phyloP scores from a whole-genome alignment of 2,888 invertebrate genomes.

The Patella caerulea region DNA sequence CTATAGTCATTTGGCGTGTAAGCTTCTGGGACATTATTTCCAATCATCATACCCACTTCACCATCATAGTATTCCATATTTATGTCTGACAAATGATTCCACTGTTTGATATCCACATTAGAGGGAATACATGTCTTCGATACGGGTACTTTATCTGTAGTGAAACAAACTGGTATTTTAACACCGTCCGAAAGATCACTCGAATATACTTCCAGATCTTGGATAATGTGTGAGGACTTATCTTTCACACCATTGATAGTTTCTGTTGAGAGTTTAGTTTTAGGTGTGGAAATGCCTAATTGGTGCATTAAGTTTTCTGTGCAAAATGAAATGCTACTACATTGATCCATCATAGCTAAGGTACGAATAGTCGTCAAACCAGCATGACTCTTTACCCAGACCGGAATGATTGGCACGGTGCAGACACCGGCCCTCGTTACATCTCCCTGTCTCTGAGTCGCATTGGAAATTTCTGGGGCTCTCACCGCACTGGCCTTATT shows the following conservation, averaged over 20 bases:
- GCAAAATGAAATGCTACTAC: constrained; percentile 23
- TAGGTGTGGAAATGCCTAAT: background rate
- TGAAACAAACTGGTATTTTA: background rate
- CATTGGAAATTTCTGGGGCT: no score
- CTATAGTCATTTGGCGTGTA: constrained; percentile 16
- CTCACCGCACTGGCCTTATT: no score
- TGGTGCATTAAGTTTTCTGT: background rate
- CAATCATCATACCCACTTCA: constrained; percentile 23
- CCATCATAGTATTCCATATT: background rate
- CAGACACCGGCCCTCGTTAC: background rate
- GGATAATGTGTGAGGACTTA: background rate
- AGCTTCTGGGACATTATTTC: constrained; percentile 18
- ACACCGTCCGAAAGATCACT: background rate
- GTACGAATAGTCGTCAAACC: constrained; percentile 28
- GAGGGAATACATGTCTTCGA: constrained; percentile 13
- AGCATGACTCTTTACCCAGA: constrained; percentile 24
- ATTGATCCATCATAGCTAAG: constrained; percentile 34
- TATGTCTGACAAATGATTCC: constrained; percentile 17
- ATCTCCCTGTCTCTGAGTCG: background rate
- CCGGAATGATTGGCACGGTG: constrained; percentile 61
- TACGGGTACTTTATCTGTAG: constrained; percentile 15
- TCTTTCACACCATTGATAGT: background rate
- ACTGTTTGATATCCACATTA: constrained; percentile 14
- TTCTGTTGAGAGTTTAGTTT: background rate
- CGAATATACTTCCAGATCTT: background rate